Percentiles rank a stretch among this genome's conserved stretches.
Evolutionary conservation across 2,113 vertebrate species (phyloP).

Genomic region (Fregata magnificens): DNA sequence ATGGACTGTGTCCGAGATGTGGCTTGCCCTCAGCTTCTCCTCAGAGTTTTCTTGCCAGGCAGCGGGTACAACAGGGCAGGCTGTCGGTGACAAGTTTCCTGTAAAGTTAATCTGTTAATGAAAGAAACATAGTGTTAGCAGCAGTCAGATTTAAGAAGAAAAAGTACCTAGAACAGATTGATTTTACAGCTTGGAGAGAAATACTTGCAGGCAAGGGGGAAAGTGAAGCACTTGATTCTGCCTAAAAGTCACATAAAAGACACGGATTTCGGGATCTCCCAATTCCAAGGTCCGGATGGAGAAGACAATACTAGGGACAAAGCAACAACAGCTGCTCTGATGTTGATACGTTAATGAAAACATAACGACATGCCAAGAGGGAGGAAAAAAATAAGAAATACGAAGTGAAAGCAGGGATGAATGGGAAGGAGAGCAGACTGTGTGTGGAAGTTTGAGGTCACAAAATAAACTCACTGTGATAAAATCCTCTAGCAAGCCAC

Average conservation of each 20-base stretch:
- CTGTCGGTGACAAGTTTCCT: background rate
- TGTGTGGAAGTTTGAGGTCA: background rate
- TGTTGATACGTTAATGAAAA: background rate
- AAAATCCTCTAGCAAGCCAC: background rate
- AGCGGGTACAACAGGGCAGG: background rate
- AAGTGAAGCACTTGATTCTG: background rate
- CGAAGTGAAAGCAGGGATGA: background rate
- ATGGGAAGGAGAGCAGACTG: background rate
- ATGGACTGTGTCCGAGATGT: slow-evolving; percentile 60
- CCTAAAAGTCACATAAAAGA: background rate
- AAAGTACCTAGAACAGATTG: background rate
- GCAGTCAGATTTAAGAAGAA: background rate
- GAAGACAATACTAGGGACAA: background rate
- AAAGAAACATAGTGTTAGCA: slow-evolving; percentile 59
- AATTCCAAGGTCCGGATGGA: background rate
- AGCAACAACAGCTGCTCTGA: background rate
- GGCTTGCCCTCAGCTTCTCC: background rate
- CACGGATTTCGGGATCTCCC: background rate
- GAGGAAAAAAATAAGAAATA: background rate
- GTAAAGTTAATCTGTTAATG: slow-evolving; percentile 47
- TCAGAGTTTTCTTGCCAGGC: background rate
- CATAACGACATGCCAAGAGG: background rate
- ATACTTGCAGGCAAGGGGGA: background rate
- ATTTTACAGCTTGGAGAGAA: background rate
- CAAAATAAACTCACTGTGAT: background rate